Base-by-base conservation (phyloP, 2,797 vertebrate genomes). In the Lates japonicus region DNA sequence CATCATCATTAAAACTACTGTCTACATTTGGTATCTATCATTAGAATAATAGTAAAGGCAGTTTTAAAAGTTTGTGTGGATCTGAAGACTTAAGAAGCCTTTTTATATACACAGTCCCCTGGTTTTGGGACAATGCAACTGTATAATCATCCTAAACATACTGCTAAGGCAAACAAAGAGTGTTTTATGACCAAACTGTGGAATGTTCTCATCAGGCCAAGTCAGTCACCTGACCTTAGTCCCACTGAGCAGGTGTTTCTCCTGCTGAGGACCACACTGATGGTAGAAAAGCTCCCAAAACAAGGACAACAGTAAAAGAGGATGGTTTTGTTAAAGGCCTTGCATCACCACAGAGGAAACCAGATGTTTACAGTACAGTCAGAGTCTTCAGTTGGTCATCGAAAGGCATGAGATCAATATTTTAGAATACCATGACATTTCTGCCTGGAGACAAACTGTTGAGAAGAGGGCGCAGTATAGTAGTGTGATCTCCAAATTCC, bases 401-500 rank as follows among this genome's bases (percentile, higher is more conserved):
- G 4, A 68, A 52, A 44, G 29, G 16, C 22, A 29, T 35, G 20
- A 58, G 62, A 25, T 11, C 54, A n/a, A 33, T 60, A 69, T 49
- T 65, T 48, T 63, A 29, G 39, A 81, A 31, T 2, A 55, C 25
- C 31, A 46, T 35, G 49, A 46, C 16, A 59, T 25, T 25, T 70
- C 67, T 75, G 60, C 49, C 64, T 55, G 49, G 46, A 78, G 54
- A 72, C 48, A 51, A 64, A 73, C 48, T 49, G 46, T 58, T 59
- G 7, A 60, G 31, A 39, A 55, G 44, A 31, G 25, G 41, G 16
- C 19, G 20, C 5, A 7, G 31, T 17, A 19, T 29, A 19, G n/a
- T 29, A 13, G 46, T 51, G 20, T 39, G 62, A 70, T 54, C 60
- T 57, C 33, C 7, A 49, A 62, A 46, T 63, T 52, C n/a, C 61